Percentiles rank a stretch among this genome's conserved stretches.
Evolutionary conservation across 2,113 vertebrate species (phyloP).

Genomic region (Heterocephalus glaber): DNA sequence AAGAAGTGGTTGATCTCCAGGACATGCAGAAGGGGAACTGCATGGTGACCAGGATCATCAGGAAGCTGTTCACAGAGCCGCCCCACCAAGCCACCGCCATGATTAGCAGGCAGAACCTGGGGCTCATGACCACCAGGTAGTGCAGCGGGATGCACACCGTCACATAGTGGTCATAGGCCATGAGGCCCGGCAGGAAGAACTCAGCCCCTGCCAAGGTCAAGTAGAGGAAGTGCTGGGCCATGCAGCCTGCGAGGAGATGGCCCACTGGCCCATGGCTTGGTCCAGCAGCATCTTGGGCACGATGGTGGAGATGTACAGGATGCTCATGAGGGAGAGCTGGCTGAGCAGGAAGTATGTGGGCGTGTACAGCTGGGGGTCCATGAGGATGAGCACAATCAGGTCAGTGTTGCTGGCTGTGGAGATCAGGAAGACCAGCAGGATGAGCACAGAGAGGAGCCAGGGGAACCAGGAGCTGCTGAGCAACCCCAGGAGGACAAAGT

Average conservation of each 20-base stretch:
- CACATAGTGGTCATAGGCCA: constrained; percentile 61
- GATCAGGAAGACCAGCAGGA: constrained; percentile 47
- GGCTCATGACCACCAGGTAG: constrained; percentile 58
- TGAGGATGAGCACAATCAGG: constrained; percentile 57
- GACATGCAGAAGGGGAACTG: constrained; percentile 69
- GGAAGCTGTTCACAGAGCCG: constrained; percentile 59
- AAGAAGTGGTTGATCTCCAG: constrained; percentile 69
- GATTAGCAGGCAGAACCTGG: constrained; percentile 39
- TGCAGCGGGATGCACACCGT: constrained; percentile 33
- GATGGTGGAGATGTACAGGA: constrained; percentile 61
- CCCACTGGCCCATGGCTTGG: background rate
- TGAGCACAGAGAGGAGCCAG: constrained; percentile 52
- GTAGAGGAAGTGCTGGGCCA: constrained; percentile 67
- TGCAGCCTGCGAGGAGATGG: constrained; percentile 63
- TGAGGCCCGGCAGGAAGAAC: constrained; percentile 64
- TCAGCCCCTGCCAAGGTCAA: constrained; percentile 67
- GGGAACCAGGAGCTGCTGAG: background rate
- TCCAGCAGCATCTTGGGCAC: constrained; percentile 68
- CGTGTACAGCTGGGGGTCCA: constrained; percentile 29
- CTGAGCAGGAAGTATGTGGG: constrained; percentile 68
- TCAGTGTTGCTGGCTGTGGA: constrained; percentile 37
- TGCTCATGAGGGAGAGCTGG: constrained; percentile 70
- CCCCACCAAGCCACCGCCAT: constrained; percentile 54
- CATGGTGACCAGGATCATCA: constrained; percentile 63
- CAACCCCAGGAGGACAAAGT: constrained; percentile 70